Conservation (phyloP, 2,113 vertebrate genomes). For the Monopterus albus region DNA sequence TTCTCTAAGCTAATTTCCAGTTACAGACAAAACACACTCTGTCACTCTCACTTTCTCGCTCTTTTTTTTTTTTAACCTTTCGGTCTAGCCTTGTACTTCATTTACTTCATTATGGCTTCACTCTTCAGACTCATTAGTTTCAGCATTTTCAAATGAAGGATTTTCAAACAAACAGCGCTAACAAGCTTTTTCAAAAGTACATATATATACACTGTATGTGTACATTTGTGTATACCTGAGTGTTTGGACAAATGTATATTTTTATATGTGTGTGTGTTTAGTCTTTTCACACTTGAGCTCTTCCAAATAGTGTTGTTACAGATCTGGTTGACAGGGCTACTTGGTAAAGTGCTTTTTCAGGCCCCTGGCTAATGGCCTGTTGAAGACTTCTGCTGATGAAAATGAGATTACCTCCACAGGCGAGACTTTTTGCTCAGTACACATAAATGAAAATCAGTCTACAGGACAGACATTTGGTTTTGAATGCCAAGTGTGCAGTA, state of each 20-base stretch:
- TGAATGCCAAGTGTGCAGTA: background rate
- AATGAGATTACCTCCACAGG: conserved; percentile 44
- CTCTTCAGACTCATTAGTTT: conserved; percentile 4
- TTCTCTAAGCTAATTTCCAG: conserved; percentile 39
- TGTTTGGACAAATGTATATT: background rate
- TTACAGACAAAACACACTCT: conserved; percentile 27
- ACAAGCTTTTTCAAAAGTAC: conserved; percentile 7
- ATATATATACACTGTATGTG: background rate
- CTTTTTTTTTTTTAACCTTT: conserved; percentile 20
- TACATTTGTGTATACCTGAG: background rate
- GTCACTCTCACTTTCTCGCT: conserved; percentile 15
- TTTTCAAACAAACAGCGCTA: conserved; percentile 26
- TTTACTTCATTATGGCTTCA: conserved; percentile 9
- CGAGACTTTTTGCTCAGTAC: conserved; percentile 17
- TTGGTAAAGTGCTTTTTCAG: conserved; percentile 64
- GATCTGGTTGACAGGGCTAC: conserved; percentile 38
- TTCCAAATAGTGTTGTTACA: conserved; percentile 25
- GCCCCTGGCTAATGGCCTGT: conserved; percentile 58
- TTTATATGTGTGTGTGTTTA: conserved; percentile 5
- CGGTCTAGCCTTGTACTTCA: background rate
- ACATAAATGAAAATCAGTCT: conserved; percentile 1
- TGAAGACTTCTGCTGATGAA: conserved; percentile 47
- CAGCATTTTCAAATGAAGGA: conserved; percentile 4
- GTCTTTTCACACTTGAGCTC: conserved; percentile 51
- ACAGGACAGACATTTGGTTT: conserved; percentile 3